Base-by-base conservation (phyloP, 2,888 invertebrate species). In the Escarpia spicata region DNA sequence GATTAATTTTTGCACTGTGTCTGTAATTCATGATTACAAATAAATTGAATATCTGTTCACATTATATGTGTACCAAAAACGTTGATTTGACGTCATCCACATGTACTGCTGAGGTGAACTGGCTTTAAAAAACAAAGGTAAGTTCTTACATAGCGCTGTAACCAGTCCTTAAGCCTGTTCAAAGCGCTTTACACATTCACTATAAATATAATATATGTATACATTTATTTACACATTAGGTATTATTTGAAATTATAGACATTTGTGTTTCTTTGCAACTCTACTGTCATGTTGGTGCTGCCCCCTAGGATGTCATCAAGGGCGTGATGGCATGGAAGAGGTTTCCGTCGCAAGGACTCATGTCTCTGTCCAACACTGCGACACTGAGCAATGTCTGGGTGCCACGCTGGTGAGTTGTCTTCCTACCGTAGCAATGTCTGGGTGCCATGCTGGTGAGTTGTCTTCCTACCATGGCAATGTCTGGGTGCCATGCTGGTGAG, bases 281-380 rank as follows among this genome's bases (percentile, higher is more conserved):
- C 31, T 26, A n/a, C 37, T 19, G 37, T 91, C 19, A 31, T 91
- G 44, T 91, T 31, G 19, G 60, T 90, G 15, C n/a, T 75, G 19
- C n/a, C n/a, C n/a, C 94, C 19, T 93, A 96, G 96, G 96, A 96
- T 93, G 95, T 95, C 10, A 95, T 96, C 89, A 93, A 95, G 92
- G 96, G 96, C 6, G 94, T 95, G 9, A 96, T 96, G 96, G 94
- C 94, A 43, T 96, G 96, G 96, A 96, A 96, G 94, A 96, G 95
- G 93, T 96, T 96, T 93, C 96, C 96, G 2, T 96, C 96, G 9
- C 96, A 96, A 92, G 96, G 96, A 43, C 94, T 96, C 31, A 95
- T 95, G 6, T 95, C 96, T 1, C 94, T 96, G 91, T 93, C 95
- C 90, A 95, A 96, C 94, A 96, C 95, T 1, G 96, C 96, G 2